Conservation (phyloP, 2,888 invertebrate species). For the Aphidius colemani region DNA sequence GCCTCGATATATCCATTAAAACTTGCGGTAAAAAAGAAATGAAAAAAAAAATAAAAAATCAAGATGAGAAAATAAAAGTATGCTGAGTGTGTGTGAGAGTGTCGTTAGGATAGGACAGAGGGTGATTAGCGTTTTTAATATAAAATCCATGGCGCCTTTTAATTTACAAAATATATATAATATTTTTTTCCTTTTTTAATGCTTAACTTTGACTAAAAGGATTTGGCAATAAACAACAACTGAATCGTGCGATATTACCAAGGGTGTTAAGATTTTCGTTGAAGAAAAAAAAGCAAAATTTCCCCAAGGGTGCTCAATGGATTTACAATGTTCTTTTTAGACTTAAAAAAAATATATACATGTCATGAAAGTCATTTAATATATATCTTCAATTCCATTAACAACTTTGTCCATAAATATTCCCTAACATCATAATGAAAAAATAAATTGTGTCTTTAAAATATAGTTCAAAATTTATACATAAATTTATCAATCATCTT, state of each 20-base stretch:
- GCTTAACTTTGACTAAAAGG: conserved; percentile 52
- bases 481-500: too few species aligned
- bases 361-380: too few species aligned
- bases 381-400: too few species aligned
- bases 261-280: conserved; percentile 36
- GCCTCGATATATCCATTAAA: conserved; percentile 21
- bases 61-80: conserved; percentile 1
- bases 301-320: conserved; percentile 45
- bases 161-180: conserved; percentile 12
- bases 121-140: conserved; percentile 46
- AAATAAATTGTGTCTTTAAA: too few species aligned
- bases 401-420: too few species aligned
- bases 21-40: conserved; percentile 13
- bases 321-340: conserved; percentile 46
- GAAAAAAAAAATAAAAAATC: conserved; percentile 11
- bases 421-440: too few species aligned
- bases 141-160: conserved; percentile 31
- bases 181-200: neutral
- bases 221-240: conserved; percentile 57
- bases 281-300: conserved; percentile 44
- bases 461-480: too few species aligned
- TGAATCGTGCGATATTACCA: conserved; percentile 52
- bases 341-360: conserved; percentile 11
- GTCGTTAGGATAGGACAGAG: conserved; percentile 32
- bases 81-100: conserved; percentile 36